A percentile compares a stretch with the other conserved stretches of the same genome.
Evolutionary conservation across 2,888 invertebrate species (phyloP).

Genomic region (Keiferia lycopersicella): DNA sequence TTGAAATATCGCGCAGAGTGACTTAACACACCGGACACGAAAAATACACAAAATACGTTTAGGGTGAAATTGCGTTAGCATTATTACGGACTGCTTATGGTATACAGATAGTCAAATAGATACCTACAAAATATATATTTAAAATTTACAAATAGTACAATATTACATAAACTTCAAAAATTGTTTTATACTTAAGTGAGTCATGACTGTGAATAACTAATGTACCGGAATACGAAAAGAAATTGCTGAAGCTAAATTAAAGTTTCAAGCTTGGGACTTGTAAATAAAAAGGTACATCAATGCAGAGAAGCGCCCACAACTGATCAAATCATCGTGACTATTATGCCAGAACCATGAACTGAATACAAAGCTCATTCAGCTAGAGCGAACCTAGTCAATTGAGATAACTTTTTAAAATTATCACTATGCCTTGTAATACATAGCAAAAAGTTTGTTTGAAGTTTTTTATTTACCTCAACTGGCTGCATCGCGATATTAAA

Average conservation of each 20-base stretch:
- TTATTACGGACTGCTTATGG: constrained; percentile 1
- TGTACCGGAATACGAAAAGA: background rate
- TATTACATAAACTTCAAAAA: too few species aligned
- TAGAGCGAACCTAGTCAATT: background rate
- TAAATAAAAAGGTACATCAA: background rate
- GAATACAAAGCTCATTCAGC: background rate
- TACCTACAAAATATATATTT: background rate
- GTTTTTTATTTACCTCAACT: too few species aligned
- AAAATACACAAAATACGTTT: background rate
- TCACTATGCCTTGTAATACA: background rate
- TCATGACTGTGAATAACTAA: too few species aligned
- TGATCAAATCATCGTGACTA: background rate
- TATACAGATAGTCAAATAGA: background rate
- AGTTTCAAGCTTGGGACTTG: background rate
- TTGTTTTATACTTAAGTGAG: too few species aligned
- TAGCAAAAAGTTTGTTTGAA: too few species aligned
- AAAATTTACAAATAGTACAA: constrained; percentile 9
- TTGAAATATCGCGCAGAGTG: too few species aligned
- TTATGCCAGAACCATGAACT: background rate
- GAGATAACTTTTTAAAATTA: background rate
- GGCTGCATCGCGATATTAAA: too few species aligned
- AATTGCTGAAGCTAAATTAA: constrained; percentile 3
- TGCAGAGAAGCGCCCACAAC: background rate
- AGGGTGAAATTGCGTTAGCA: background rate
- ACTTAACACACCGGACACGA: background rate